Conservation (phyloP, 1,140 invertebrate genomes). For the Heliconius congener region DNA sequence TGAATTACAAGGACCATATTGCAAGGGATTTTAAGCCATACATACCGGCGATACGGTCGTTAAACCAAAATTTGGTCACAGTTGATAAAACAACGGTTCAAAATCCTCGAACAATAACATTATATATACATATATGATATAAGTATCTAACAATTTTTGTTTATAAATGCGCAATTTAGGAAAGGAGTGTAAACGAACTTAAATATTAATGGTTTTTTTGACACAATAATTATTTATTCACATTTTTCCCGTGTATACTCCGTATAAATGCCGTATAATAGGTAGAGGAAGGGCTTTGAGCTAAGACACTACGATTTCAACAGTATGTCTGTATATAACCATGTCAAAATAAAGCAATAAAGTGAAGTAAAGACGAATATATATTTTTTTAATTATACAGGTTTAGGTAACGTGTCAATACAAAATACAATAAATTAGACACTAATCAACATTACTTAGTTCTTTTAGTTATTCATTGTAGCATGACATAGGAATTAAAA, state of each 20-base stretch:
- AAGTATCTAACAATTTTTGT: not conserved
- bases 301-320: no score
- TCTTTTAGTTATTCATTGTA: not conserved
- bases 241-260: no score
- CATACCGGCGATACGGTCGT: not conserved
- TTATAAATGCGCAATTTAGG: not conserved
- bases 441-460: not conserved
- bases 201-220: no score
- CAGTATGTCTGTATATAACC: no score
- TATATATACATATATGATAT: not conserved
- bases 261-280: no score
- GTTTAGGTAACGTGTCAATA: no score
- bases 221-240: no score
- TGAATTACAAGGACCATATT: not conserved
- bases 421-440: not conserved
- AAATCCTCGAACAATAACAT: constrained; percentile 33
- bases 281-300: no score
- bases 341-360: no score
- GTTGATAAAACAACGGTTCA: constrained; percentile 26
- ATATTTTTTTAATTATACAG: no score
- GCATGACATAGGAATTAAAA: not conserved
- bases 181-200: not conserved
- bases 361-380: no score
- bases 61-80: not conserved
- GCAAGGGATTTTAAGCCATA: constrained; percentile 17